These are phyloP conservation scores for Leucophenga maculata DNA, from an alignment of 2,888 invertebrate genomes.

Conservation along the genomic window DNA sequence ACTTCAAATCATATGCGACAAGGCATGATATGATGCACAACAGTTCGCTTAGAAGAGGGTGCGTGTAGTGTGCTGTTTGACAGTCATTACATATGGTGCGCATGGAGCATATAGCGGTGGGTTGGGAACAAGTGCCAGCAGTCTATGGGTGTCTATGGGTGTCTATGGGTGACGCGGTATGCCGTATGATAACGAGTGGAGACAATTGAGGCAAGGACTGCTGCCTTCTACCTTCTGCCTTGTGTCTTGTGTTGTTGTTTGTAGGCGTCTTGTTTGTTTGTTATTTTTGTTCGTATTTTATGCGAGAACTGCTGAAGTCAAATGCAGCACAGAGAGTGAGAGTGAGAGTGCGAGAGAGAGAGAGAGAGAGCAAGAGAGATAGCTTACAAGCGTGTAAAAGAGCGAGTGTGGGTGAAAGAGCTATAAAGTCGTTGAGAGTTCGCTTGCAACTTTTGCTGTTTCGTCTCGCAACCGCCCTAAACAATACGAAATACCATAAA, in stretches of 20 bases:
- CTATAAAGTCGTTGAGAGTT: slow-evolving; percentile 8
- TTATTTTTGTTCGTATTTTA: not conserved
- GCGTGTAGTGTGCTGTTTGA: not conserved
- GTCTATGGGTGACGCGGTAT: no score
- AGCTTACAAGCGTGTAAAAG: not conserved
- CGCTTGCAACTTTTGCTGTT: not conserved
- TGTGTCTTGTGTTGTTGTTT: not conserved
- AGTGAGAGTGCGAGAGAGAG: not conserved
- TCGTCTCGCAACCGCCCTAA: no score
- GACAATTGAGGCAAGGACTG: not conserved
- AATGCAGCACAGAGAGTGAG: not conserved
- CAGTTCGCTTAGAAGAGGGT: not conserved
- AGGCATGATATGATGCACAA: not conserved
- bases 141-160: no score
- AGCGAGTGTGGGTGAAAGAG: not conserved
- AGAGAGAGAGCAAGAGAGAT: not conserved
- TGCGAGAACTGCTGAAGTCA: not conserved
- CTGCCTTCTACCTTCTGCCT: no score
- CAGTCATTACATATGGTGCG: not conserved
- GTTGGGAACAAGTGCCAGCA: no score
- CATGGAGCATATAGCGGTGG: not conserved
- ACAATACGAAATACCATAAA: not conserved
- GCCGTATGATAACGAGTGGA: not conserved
- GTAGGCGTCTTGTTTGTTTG: not conserved
- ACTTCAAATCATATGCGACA: not conserved